Evolutionary conservation across 1,140 invertebrate species (phyloP), one percentile per base, ranked within the genome.

Genomic region (Neuroterus valhalla): DNA sequence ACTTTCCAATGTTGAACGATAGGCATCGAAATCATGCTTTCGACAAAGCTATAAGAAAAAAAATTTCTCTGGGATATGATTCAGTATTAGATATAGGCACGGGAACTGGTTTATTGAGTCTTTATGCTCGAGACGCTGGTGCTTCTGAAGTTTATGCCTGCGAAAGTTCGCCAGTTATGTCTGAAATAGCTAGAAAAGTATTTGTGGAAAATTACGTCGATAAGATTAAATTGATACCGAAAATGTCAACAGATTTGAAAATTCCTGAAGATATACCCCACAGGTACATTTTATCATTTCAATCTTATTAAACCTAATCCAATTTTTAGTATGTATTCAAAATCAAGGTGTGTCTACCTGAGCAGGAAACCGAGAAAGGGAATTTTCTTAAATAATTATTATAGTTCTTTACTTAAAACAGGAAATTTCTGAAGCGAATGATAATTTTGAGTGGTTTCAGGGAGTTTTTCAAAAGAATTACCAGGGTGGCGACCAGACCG

Each of bases 1-100:
- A 96, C 86, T 96, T 94, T 86, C 87, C 93, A 71, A 96, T 96
- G 95, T 83, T 96, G 3, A 96, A 96, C 90, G 95, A 96, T 87
- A 90, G 86, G 55, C 81, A 85, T 23, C 89, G 95, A 70, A 96
- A 96, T 89, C 83, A 89, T 71, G 90, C 92, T 8, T 96, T 93
- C 83, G 89, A 89, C 69, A 78, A 88, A 74, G 95, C 94, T 2
- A 94, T 96, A 76, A 78, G 83, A 11, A 91, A 91, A 74, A 91
- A 86, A 72, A 84, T 95, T 17, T 82, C 85, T 14, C 79, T 88
- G 66, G 91, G 91, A 19, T 91, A 90, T 75, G 88, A 91, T 68
- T 89, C 88, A 76, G 92, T 96, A 6, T 82, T 96, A 17, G 95
- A 96, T 85, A 92, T 96, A 75, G 95, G 95, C 4, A 91, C 94